Conservation (phyloP, 2,113 vertebrate genomes). For the Leucosticte australis region DNA sequence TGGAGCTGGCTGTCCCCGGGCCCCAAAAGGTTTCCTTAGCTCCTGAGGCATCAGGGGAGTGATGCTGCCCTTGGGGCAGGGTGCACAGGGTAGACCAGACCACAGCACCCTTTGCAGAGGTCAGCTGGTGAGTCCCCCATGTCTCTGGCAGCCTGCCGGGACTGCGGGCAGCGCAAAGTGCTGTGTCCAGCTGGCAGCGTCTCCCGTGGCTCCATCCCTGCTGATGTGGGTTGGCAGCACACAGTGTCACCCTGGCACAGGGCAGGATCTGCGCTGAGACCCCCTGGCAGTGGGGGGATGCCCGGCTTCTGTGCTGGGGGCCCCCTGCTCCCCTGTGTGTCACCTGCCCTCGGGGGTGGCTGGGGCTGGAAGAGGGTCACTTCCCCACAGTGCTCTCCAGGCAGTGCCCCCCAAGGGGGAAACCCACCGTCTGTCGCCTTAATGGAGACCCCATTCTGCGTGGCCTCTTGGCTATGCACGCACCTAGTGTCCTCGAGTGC, state of each 20-base stretch:
- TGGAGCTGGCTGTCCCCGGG: neutral
- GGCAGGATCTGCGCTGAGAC: neutral
- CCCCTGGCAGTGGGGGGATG: neutral
- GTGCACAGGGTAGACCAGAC: neutral
- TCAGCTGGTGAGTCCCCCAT: rapidly evolving
- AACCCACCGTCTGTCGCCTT: slow-evolving; percentile 47
- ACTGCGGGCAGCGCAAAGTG: neutral
- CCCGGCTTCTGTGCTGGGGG: neutral
- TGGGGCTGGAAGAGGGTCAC: neutral
- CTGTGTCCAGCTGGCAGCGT: slow-evolving; percentile 46
- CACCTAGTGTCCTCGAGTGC: neutral
- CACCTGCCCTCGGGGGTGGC: neutral
- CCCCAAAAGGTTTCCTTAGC: neutral
- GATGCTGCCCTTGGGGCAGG: neutral
- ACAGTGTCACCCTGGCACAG: neutral
- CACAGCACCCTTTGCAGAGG: neutral
- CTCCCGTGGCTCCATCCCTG: neutral
- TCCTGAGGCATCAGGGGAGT: neutral
- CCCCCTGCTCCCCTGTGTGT: neutral
- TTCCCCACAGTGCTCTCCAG: neutral
- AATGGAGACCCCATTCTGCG: slow-evolving; percentile 12
- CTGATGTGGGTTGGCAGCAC: neutral
- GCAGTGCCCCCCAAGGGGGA: neutral
- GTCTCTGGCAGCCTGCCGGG: neutral
- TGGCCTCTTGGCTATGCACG: slow-evolving; percentile 11